Base-by-base conservation (phyloP, 2,797 vertebrate genomes). In the Esox lucius region DNA sequence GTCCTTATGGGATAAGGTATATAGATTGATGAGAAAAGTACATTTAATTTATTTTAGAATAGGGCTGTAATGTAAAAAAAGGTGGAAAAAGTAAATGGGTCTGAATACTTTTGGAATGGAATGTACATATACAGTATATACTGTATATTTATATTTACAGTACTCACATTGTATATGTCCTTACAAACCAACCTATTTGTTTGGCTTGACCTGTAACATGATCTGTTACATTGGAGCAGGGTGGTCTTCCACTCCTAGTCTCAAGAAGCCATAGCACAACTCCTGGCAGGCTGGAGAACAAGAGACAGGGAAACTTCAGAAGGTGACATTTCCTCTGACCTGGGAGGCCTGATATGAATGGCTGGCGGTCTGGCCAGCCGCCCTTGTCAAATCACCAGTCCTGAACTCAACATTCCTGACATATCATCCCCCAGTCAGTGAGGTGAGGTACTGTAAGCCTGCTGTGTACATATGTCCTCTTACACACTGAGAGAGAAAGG, bases 211-310 rank as follows among this genome's bases (percentile, higher is more conserved):
- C 9, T 46, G 42, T 46, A 46, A 87, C 76, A 70, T 80, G 87
- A 90, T 89, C 86, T 84, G 84, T 88, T 87, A 87, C 84, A 80
- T 88, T n/a, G 75, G 48, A 70, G 7, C 48, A 87, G 80, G 87
- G 87, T 90, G 88, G 87, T 90, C 84, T 83, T 82, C 86, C 76
- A 85, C 82, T 80, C 79, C 79, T 68, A 64, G 83, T 86, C 87
- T 79, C 13, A 15, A n/a, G 71, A 84, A 83, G 84, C 82, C 75
- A 79, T 80, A 79, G 76, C 81, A 86, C 83, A 85, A 86, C 83
- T 88, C 83, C 80, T 80, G 72, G 77, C 79, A 75, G 83, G 79
- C 66, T 77, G 33, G 39, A 77, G 80, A 79, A 71, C 78, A 78
- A 72, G 75, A 81, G 78, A 79, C 78, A 72, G 76, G 80, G 78